A percentile compares a stretch with the other conserved stretches of the same genome.
These are phyloP conservation scores for Hipposideros armiger DNA, from an alignment of 2,113 vertebrate genomes.

Conservation along the genomic window DNA sequence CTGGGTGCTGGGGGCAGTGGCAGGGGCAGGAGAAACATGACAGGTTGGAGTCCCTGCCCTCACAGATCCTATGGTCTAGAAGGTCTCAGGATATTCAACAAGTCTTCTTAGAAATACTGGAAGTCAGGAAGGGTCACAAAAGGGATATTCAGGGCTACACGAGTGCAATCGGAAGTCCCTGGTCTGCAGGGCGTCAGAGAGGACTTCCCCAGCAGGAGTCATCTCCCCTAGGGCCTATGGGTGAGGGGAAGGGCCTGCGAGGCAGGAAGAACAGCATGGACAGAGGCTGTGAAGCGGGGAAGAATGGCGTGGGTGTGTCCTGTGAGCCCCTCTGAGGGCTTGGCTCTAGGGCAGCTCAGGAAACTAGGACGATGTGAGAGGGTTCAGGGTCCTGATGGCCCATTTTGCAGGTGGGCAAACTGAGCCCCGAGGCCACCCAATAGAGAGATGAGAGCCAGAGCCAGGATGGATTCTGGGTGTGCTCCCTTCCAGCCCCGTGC, in stretches of 20 bases:
- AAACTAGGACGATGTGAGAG: too few relatives aligned
- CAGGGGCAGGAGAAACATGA: accelerated
- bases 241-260: neutral
- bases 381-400: neutral
- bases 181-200: neutral
- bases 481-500: accelerated
- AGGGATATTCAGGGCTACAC: accelerated
- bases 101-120: neutral
- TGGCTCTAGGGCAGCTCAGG: neutral
- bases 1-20: neutral
- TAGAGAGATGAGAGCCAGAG: neutral
- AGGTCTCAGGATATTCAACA: neutral
- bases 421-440: neutral
- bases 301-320: accelerated
- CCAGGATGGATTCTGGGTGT: neutral
- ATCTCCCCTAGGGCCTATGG: neutral
- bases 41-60: neutral
- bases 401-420: neutral
- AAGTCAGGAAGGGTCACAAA: neutral
- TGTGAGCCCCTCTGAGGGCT: too few relatives aligned
- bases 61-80: neutral
- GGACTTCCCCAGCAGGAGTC: neutral
- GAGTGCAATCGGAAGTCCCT: neutral
- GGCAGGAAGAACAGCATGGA: accelerated
- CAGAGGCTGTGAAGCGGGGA: neutral